Evolutionary conservation across 2,113 vertebrate genomes (phyloP).

Genomic region (Tragelaphus imberbis): DNA sequence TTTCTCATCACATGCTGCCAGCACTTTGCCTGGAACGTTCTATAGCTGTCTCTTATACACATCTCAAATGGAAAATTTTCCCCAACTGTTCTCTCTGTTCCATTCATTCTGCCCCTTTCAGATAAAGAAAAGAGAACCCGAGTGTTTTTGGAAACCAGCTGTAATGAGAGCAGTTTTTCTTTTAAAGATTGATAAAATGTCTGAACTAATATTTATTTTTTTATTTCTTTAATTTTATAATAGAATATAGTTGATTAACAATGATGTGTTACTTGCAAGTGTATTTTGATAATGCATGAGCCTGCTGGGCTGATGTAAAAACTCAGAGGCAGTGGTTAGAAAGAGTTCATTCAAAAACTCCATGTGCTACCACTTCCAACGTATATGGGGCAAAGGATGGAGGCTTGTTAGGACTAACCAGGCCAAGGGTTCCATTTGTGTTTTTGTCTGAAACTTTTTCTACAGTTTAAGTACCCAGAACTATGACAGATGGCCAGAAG

Average conservation of each 20-base stretch:
- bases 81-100: background rate
- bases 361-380: background rate
- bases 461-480: background rate
- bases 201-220: background rate
- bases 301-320: too few species aligned
- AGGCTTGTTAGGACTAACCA: background rate
- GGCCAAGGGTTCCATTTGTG: background rate
- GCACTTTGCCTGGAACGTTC: too few species aligned
- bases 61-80: background rate
- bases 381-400: background rate
- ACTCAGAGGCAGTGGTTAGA: background rate
- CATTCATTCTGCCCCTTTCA: background rate
- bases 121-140: background rate
- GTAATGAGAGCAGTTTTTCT: background rate
- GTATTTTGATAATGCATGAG: background rate
- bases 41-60: too few species aligned
- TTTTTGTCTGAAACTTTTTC: background rate
- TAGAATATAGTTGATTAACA: background rate
- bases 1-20: too few species aligned
- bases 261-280: background rate
- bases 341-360: background rate
- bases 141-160: background rate
- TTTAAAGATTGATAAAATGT: background rate
- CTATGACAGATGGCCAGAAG: background rate
- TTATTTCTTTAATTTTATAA: background rate